Base-by-base conservation (phyloP, 2,797 vertebrate species). In the Halcyon smyrnensis region DNA sequence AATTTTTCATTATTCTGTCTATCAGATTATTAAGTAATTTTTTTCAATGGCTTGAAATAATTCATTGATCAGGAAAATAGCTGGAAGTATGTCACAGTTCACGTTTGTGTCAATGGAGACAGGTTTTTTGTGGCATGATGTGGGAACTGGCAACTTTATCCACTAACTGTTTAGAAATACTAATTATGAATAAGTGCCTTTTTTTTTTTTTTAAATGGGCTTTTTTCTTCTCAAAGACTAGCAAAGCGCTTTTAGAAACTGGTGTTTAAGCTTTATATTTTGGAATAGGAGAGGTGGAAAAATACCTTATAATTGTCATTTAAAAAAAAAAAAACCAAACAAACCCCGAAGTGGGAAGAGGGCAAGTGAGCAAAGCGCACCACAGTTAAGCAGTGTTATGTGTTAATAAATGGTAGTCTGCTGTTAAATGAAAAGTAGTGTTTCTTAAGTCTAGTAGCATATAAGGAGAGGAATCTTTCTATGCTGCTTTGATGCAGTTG, bases 331-430 rank as follows among this genome's bases (percentile, higher is more conserved):
- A 70, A n/a, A 3, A 4, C 20, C 9, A 11, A 14, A 45, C 21
- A 14, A 11, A 8, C 16, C 11, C n/a, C 11, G 23, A 70, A 56
- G 15, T 19, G 8, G 18, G 15, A 73, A 45, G 50, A 79, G 3
- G 12, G n/a, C 28, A 51, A 30, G 56, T 34, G 56, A 75, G 28
- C 2, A 1, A 64, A 48, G 53, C 21, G 15, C 11, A 2, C 32
- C 0, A 0, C 18, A 19, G 48, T 37, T 45, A 19, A 39, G 30
- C 0, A 4, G 30, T 36, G 32, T 70, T 81, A 15, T 43, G 81
- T n/a, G 6, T 15, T 76, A 30, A 20, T 75, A 81, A 75, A 48
- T 67, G 69, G 8, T 54, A 46, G 51, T 14, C 16, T 69, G 18
- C 30, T 54, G 8, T 45, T 60, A 57, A 82, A 45, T 48, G 37